Percentiles rank a stretch among this genome's conserved stretches.
Evolutionary conservation across 2,113 vertebrate genomes (phyloP).

Genomic region (Peucedramus taeniatus): DNA sequence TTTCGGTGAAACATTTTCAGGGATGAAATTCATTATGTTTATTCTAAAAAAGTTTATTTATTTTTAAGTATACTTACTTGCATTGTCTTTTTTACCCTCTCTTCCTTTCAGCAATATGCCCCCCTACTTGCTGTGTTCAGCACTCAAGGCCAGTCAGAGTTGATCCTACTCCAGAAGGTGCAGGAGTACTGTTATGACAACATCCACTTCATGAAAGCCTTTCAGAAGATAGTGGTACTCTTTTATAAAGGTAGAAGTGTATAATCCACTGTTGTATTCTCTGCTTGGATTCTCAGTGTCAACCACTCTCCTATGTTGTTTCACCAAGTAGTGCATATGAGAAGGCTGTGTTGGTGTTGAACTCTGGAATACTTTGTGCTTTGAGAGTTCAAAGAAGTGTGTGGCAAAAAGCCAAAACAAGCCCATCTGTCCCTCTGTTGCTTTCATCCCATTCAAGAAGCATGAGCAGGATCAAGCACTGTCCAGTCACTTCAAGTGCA

Average conservation of each 20-base stretch:
- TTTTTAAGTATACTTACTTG: not conserved
- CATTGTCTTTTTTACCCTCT: not conserved
- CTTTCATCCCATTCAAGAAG: not conserved
- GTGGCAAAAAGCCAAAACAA: not conserved
- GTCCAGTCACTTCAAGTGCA: not conserved
- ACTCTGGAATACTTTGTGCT: not conserved
- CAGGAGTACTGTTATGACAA: conserved; percentile 95
- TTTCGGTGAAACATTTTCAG: not conserved
- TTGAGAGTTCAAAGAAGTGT: not conserved
- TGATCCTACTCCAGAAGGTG: conserved; percentile 87
- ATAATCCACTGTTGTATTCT: not conserved
- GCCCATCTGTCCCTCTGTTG: not conserved
- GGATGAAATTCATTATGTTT: not conserved
- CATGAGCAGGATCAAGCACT: not conserved
- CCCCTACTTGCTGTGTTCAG: conserved; percentile 90
- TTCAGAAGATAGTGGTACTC: conserved; percentile 94
- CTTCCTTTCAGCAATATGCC: conserved; percentile 81
- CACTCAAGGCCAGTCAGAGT: conserved; percentile 88
- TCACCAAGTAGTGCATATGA: not conserved
- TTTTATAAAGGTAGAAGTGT: conserved; percentile 86
- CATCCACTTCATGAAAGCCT: conserved; percentile 95
- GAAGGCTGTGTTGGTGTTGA: not conserved
- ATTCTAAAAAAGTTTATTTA: not conserved
- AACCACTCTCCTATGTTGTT: not conserved
- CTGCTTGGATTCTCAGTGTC: not conserved